Evolutionary conservation across 2,888 invertebrate species (phyloP).

Genomic region (Podabrus alpinus): DNA sequence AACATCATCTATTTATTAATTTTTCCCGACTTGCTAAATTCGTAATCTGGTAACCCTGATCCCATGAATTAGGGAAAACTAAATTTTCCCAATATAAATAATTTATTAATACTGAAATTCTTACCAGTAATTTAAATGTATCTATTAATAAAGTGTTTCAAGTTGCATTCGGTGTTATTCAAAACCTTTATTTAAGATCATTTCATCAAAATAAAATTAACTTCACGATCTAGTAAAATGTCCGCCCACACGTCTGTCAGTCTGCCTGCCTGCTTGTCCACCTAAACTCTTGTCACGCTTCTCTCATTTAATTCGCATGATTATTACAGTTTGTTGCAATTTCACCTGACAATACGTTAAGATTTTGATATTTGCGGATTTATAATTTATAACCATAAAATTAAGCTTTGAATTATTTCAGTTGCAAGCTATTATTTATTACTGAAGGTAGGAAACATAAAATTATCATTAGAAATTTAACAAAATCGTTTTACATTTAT

Average conservation of each 20-base stretch:
- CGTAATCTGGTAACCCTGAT: too few species aligned
- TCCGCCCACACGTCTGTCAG: conserved; percentile 28
- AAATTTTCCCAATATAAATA: too few species aligned
- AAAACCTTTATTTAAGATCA: conserved; percentile 15
- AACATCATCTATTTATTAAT: too few species aligned
- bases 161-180: not conserved
- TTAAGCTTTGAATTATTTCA: not conserved
- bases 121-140: not conserved
- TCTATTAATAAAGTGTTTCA: not conserved
- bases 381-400: conserved; percentile 9
- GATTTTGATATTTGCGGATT: conserved; percentile 6
- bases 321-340: conserved; percentile 17
- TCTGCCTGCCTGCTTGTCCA: conserved; percentile 24
- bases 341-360: conserved; percentile 12
- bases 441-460: not conserved
- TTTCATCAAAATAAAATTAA: conserved; percentile 26
- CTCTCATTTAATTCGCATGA: conserved; percentile 15
- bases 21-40: too few species aligned
- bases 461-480: not conserved
- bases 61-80: too few species aligned
- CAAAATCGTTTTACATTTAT: not conserved
- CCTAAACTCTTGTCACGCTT: conserved; percentile 22
- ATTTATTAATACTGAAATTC: too few species aligned
- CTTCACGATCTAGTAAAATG: conserved; percentile 18
- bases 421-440: not conserved